A percentile compares a stretch with the other conserved stretches of the same genome.
Evolutionary conservation across 2,113 vertebrate species (phyloP).

Genomic region (Arothron firmamentum): DNA sequence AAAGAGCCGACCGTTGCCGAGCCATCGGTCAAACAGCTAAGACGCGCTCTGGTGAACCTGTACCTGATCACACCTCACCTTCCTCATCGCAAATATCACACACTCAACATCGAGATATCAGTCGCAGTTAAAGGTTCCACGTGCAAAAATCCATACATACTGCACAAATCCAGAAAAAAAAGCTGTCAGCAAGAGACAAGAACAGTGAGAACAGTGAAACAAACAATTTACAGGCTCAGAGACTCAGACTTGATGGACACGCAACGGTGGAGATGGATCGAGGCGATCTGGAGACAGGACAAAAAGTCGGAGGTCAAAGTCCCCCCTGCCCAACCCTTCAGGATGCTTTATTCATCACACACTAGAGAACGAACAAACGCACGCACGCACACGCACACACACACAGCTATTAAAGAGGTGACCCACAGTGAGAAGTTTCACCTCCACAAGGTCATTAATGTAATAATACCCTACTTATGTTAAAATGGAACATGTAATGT

Average conservation of each 20-base stretch:
- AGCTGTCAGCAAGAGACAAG: too few relatives aligned
- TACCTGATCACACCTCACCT: constrained; percentile 21
- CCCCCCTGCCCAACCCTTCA: not conserved
- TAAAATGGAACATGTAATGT: too few relatives aligned
- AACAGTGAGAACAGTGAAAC: constrained; percentile 7
- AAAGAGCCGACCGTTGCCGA: constrained; percentile 26
- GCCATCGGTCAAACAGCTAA: constrained; percentile 20
- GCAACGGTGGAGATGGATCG: not conserved
- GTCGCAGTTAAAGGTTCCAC: too few relatives aligned
- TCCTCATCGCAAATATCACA: constrained; percentile 1
- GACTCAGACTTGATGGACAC: not conserved
- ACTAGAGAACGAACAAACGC: constrained; percentile 17
- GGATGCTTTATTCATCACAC: constrained; percentile 51
- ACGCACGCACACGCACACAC: not conserved
- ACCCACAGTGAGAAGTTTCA: too few relatives aligned
- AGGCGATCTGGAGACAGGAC: constrained; percentile 13
- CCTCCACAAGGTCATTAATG: too few relatives aligned
- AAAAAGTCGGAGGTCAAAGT: constrained; percentile 15
- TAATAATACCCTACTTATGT: too few relatives aligned
- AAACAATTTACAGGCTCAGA: constrained; percentile 4
- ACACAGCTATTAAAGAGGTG: not conserved
- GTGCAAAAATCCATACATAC: too few relatives aligned
- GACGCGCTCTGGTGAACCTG: not conserved
- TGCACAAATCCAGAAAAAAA: too few relatives aligned
- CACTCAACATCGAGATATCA: constrained; percentile 4